phyloP scores from a whole-genome alignment of 2,113 vertebrate species.

The Oceanodroma tethys region DNA sequence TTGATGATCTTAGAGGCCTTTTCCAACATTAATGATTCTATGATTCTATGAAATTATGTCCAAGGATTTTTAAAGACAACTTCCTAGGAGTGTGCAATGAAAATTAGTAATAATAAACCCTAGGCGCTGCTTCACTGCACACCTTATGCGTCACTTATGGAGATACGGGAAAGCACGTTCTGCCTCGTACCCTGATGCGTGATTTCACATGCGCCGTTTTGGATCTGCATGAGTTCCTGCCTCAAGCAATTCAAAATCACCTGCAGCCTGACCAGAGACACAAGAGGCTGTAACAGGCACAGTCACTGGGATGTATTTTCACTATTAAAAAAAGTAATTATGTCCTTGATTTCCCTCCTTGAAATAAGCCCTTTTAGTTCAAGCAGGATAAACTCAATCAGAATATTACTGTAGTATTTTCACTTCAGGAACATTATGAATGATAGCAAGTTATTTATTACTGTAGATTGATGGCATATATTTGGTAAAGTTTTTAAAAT shows the following conservation, averaged over 20 bases:
- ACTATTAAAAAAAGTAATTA: neutral
- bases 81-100: neutral
- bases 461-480: neutral
- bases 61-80: neutral
- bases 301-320: neutral
- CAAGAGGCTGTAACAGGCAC: neutral
- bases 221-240: neutral
- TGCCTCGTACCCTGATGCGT: neutral
- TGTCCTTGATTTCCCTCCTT: neutral
- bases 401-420: neutral
- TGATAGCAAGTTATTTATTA: neutral
- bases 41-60: too few species aligned
- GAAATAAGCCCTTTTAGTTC: neutral
- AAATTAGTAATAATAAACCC: neutral
- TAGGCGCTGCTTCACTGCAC: neutral
- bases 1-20: too few species aligned
- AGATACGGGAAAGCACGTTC: neutral
- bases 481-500: neutral
- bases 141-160: neutral
- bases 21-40: too few species aligned
- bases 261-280: neutral
- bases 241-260: neutral
- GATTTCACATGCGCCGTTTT: neutral
- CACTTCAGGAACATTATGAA: neutral
- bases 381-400: neutral